Evolutionary conservation across 92 coral and sea anemone genomes (phyloP).

Genomic region (Umimayanthus chanpuru): DNA sequence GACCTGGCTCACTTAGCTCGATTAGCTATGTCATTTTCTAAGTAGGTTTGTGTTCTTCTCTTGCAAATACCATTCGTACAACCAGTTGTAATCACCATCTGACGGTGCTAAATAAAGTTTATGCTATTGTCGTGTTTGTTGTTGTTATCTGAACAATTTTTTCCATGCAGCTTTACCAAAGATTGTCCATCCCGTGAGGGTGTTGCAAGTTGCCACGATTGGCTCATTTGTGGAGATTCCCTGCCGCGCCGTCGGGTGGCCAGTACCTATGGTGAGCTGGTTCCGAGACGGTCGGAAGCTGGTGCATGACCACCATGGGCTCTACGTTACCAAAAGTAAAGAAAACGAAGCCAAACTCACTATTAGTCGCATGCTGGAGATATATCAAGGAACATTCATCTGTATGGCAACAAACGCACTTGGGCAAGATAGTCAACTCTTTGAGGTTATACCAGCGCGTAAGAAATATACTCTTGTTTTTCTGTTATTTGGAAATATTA

Average conservation of each 20-base stretch:
- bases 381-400: conserved; percentile 7
- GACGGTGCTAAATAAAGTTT: too few species aligned
- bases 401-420: conserved; percentile 25
- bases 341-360: not conserved
- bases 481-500: not conserved
- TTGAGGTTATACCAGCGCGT: not conserved
- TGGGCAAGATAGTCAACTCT: not conserved
- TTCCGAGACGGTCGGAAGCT: conserved; percentile 6
- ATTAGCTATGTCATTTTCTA: too few species aligned
- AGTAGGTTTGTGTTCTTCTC: too few species aligned
- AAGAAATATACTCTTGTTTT: not conserved
- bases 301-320: not conserved
- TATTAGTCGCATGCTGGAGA: not conserved
- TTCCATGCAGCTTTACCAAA: not conserved
- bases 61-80: too few species aligned
- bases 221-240: conserved; percentile 4
- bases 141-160: not conserved
- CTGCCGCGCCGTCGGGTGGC: conserved; percentile 39
- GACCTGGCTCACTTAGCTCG: too few species aligned
- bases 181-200: not conserved
- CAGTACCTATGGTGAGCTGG: conserved; percentile 27
- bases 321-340: conserved; percentile 1
- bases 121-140: too few species aligned
- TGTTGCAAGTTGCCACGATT: not conserved
- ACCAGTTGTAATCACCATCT: too few species aligned